Evolutionary conservation across 2,797 vertebrate genomes (phyloP).

Genomic region (Centropyge bicolor): DNA sequence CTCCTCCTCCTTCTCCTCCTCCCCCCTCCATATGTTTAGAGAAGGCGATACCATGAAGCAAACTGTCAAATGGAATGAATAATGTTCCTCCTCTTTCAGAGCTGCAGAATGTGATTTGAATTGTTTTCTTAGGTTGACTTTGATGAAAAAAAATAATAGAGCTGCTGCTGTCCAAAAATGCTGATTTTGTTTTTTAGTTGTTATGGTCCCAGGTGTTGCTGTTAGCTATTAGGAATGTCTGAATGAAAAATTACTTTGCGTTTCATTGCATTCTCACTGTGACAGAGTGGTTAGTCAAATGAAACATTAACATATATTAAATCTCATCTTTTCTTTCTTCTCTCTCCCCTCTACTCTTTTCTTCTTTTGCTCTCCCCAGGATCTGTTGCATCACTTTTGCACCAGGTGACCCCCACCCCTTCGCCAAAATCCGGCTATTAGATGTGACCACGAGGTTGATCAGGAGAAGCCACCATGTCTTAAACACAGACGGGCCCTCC

Average conservation of each 20-base stretch:
- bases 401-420: slow-evolving; percentile 53
- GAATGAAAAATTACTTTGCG: background rate
- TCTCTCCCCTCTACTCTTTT: background rate
- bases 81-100: background rate
- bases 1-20: no score
- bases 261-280: background rate
- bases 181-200: background rate
- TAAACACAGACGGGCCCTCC: slow-evolving; percentile 78
- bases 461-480: slow-evolving; percentile 84
- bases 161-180: background rate
- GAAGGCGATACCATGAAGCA: background rate
- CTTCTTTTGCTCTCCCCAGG: slow-evolving; percentile 44
- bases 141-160: background rate
- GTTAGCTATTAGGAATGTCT: background rate
- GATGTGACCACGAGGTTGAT: slow-evolving; percentile 82
- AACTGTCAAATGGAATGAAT: slow-evolving; percentile 20
- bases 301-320: background rate
- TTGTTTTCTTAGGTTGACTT: background rate
- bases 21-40: slow-evolving; percentile 4
- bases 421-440: slow-evolving; percentile 77
- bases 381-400: slow-evolving; percentile 74
- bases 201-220: background rate
- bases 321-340: background rate
- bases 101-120: background rate
- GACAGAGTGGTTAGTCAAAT: slow-evolving; percentile 2